Base-by-base conservation (phyloP, 1,140 invertebrate genomes). In the Euglossa dilemma region DNA sequence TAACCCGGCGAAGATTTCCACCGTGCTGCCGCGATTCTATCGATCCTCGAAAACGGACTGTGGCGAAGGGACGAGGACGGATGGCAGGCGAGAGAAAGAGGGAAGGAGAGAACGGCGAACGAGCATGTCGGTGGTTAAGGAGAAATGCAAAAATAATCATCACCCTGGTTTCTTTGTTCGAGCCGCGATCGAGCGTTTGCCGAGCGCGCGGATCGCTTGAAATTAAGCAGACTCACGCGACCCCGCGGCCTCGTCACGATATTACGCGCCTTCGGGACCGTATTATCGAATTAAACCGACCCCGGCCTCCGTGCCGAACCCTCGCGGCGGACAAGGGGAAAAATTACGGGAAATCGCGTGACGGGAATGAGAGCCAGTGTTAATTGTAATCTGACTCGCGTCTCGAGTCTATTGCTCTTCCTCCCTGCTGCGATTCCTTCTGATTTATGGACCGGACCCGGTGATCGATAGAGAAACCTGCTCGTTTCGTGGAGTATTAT, bases 121-220 rank as follows among this genome's bases (percentile, higher is more conserved):
- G 59, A 67, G 52, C 69, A 47, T 54, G 67, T 54, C 52, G 47
- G 63, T 81, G 56, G 50, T 79, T 83, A 79, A 47, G 83, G 64
- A 64, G 74, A 87, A 86, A 90, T 79, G 72, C 47, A 73, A 87
- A 86, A 91, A 78, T 89, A 86, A 89, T 91, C 82, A 87, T 83
- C 83, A 61, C 56, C 75, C 79, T 79, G 59, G 80, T 83, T 66
- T 36, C 72, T 59, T 61, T 61, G 77, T 75, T 54, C 57, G 52
- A 36, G 18, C n/a, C 20, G 59, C 57, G 75, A 61, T 61, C 50
- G 50, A 45, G 12, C 54, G 20, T 18, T 25, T 18, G 36, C 43
- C 20, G 25, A 73, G 56, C 45, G 12, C 12, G 64, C 45, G 50
- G 47, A 59, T 28, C 28, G 25, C 16, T 56, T 78, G 8, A 88